These are phyloP conservation scores for Hyposoter didymator DNA, from an alignment of 2,888 invertebrate species.

Conservation along the genomic window DNA sequence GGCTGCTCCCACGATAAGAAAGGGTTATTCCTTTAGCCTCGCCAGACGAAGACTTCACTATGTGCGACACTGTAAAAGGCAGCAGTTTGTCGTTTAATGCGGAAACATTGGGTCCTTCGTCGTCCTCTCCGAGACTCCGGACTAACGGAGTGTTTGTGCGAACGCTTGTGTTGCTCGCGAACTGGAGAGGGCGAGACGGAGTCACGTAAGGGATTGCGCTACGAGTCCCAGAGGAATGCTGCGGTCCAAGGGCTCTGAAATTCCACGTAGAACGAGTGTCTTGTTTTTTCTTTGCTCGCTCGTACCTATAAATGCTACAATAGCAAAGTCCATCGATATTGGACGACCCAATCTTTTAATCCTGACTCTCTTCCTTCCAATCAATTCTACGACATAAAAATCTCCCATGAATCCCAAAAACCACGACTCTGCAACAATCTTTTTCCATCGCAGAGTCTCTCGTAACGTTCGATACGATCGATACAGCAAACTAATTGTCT, in stretches of 20 bases:
- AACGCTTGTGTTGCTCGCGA: slow-evolving; percentile 22
- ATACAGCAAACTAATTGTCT: slow-evolving; percentile 3
- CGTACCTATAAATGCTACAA: slow-evolving; percentile 25
- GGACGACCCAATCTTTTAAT: slow-evolving; percentile 79
- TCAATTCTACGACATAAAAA: slow-evolving; percentile 60
- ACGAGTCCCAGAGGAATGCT: slow-evolving; percentile 75
- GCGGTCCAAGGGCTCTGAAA: slow-evolving; percentile 43
- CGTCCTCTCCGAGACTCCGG: slow-evolving; percentile 35
- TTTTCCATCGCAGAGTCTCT: not conserved
- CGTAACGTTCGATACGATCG: not conserved
- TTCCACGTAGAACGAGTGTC: slow-evolving; percentile 16
- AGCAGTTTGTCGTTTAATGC: slow-evolving; percentile 77
- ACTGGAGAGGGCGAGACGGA: slow-evolving; percentile 56
- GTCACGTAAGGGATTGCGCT: slow-evolving; percentile 79
- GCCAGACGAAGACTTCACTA: slow-evolving; percentile 30
- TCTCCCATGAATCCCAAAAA: slow-evolving; percentile 40
- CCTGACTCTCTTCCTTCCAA: slow-evolving; percentile 68
- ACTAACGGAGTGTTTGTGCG: slow-evolving; percentile 26
- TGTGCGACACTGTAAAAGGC: slow-evolving; percentile 68
- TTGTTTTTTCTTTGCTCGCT: slow-evolving; percentile 68
- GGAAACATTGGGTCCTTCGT: slow-evolving; percentile 75
- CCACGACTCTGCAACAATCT: not conserved
- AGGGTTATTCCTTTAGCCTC: not conserved
- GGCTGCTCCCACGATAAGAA: slow-evolving; percentile 21
- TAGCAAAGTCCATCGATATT: slow-evolving; percentile 71